Evolutionary conservation across 1,140 invertebrate species (phyloP).

Genomic region (Papilio dardanus): DNA sequence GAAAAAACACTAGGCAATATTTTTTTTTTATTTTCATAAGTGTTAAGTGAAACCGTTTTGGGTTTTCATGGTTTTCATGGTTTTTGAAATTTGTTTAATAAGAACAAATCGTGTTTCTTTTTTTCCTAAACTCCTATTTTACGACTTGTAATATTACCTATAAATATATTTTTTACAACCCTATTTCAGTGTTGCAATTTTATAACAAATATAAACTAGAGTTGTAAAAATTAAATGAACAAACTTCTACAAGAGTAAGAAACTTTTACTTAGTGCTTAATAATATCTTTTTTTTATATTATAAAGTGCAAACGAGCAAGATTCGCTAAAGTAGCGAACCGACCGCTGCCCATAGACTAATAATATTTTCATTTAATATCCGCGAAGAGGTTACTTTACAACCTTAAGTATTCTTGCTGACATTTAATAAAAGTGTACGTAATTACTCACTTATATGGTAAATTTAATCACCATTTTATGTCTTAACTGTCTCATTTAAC

Average conservation of each 20-base stretch:
- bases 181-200: not conserved
- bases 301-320: no score
- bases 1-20: no score
- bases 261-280: not conserved
- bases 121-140: not conserved
- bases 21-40: no score
- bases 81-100: no score
- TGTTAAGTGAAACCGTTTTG: no score
- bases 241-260: not conserved
- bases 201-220: not conserved
- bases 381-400: not conserved
- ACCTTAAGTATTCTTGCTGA: not conserved
- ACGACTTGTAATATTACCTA: not conserved
- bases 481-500: slow-evolving; percentile 1
- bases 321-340: no score
- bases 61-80: no score
- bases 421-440: not conserved
- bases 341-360: no score
- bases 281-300: not conserved
- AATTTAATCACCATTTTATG: slow-evolving; percentile 24
- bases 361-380: not conserved
- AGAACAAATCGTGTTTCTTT: not conserved
- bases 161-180: not conserved
- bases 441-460: slow-evolving; percentile 16
- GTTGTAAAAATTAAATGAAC: not conserved